Evolutionary conservation across 2,888 invertebrate species (phyloP).

Genomic region (Gymnocheta viridis): DNA sequence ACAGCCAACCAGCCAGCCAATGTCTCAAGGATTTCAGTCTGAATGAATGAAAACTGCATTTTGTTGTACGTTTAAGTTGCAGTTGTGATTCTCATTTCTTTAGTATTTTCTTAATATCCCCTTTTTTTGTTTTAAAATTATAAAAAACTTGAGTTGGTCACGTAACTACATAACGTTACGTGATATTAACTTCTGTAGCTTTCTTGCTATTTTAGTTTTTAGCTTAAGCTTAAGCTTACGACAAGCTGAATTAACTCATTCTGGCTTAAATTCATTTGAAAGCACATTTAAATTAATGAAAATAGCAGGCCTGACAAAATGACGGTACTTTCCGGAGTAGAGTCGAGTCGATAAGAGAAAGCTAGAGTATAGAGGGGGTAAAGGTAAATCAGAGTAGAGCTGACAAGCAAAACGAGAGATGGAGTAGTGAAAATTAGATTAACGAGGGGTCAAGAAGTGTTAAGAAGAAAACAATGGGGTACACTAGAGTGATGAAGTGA

Average conservation of each 20-base stretch:
- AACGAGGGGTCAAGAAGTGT: neutral
- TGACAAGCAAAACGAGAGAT: too few species aligned
- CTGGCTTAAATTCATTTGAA: slow-evolving; percentile 27
- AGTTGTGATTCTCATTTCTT: slow-evolving; percentile 20
- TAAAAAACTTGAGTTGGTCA: slow-evolving; percentile 69
- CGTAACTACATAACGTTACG: slow-evolving; percentile 72
- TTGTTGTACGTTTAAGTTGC: neutral
- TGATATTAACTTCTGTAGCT: slow-evolving; percentile 68
- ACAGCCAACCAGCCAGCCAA: neutral
- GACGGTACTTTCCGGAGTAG: too few species aligned
- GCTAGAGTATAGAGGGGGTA: too few species aligned
- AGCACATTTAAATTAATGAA: neutral
- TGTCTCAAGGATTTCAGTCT: slow-evolving; percentile 22
- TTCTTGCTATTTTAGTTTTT: neutral
- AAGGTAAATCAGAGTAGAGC: too few species aligned
- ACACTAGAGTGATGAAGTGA: too few species aligned
- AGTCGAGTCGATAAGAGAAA: too few species aligned
- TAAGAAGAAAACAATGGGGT: too few species aligned
- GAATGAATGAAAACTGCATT: slow-evolving; percentile 30
- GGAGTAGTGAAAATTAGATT: neutral
- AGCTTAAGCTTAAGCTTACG: neutral
- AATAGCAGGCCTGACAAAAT: too few species aligned
- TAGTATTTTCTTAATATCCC: neutral
- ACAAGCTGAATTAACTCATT: slow-evolving; percentile 36
- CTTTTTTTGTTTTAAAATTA: neutral